Base-by-base conservation (phyloP, 2,888 invertebrate species). In the Habrosyne pyritoides region DNA sequence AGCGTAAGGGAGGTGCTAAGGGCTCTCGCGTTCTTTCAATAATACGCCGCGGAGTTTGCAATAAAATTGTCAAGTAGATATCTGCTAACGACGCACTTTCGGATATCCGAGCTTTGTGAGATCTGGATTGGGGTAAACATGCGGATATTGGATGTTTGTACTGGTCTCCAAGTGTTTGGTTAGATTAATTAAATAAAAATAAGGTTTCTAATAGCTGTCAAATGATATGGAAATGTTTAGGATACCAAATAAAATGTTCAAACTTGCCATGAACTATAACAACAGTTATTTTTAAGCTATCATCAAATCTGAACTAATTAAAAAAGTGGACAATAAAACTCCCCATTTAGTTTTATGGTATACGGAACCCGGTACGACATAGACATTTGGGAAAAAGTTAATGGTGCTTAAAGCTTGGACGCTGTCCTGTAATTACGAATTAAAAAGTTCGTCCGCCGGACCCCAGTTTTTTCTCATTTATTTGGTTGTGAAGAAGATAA, bases 391-490 rank as follows among this genome's bases (percentile, higher is more conserved):
- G 82, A 84, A 88, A 90, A 91, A 92, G 89, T 89, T 91, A 92
- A 91, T 91, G 91, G 86, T 80, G 85, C 91, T 85, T 88, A 87
- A 87, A 91, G 90, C 89, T 84, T 81, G 90, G 89, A 84, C 91
- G 79, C 77, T 87, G 89, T 88, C 89, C 91, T 92, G 87, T 91
- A 92, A 92, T 91, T 91, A 92, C 91, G 77, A 91, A 92, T 92
- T 92, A 91, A 91, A 92, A 92, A 91, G 81, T 91, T 91, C 82
- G 87, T 84, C 87, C 81, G 79, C 74, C 74, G 86, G 86, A 85
- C 86, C 86, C 86, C 82, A 75, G 75, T 89, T 92, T 91, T 92
- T 91, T 91, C 87, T 84, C 90, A 85, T 91, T 89, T 89, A 89
- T 91, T 89, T 81, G 88, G 77, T 85, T 82, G 87, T 71, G 77